Evolutionary conservation across 2,797 vertebrate genomes (phyloP).

Genomic region (Antrozous pallidus): DNA sequence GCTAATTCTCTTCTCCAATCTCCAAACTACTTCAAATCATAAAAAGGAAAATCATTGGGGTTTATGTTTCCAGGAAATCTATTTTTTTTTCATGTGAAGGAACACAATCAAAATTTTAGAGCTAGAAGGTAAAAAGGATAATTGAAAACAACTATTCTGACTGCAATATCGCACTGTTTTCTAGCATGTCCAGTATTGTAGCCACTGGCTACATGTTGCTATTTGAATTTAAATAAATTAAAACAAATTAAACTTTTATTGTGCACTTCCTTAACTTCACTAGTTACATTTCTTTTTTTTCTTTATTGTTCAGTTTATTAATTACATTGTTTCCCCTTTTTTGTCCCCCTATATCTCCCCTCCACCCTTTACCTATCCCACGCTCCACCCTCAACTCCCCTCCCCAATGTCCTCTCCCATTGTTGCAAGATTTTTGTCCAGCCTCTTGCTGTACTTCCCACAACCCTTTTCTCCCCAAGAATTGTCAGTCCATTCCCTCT

Average conservation of each 20-base stretch:
- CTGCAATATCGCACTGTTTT: not conserved
- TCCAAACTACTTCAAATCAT: not conserved
- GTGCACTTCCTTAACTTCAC: not conserved
- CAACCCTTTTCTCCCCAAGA: too few relatives aligned
- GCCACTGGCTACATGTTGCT: not conserved
- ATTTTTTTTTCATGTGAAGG: not conserved
- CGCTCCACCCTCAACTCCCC: too few relatives aligned
- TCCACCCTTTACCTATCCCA: too few relatives aligned
- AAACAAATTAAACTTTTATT: not conserved
- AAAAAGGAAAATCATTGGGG: not conserved
- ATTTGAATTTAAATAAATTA: not conserved
- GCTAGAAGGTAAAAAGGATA: not conserved
- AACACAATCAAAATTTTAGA: not conserved
- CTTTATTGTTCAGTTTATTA: too few relatives aligned
- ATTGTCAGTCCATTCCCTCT: too few relatives aligned
- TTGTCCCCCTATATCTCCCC: too few relatives aligned
- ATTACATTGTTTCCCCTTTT: too few relatives aligned
- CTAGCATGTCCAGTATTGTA: not conserved
- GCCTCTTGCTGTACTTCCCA: too few relatives aligned
- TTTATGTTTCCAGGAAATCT: not conserved
- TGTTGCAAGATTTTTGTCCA: too few relatives aligned
- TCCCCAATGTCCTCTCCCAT: too few relatives aligned
- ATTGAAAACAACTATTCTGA: not conserved
- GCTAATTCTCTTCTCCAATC: not conserved
- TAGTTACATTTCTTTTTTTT: not conserved